phyloP scores from a whole-genome alignment of 2,888 invertebrate species.

The Drosophila maculinotata region DNA sequence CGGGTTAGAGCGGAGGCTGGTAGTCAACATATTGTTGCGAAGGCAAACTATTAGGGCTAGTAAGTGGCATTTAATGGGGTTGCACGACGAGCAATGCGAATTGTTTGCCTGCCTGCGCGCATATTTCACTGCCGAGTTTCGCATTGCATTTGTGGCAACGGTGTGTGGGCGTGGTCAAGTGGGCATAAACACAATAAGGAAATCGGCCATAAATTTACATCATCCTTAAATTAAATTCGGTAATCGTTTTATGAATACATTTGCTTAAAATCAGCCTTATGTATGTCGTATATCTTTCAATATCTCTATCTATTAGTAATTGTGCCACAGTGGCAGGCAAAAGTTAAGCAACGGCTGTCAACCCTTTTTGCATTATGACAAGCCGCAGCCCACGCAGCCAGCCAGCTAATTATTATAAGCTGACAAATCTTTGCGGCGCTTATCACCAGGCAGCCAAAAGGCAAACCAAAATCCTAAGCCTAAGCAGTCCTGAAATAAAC shows the following conservation, averaged over 20 bases:
- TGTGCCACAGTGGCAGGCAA: constrained; percentile 1
- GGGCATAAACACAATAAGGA: not conserved
- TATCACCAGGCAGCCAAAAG: constrained; percentile 47
- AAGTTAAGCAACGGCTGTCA: constrained; percentile 9
- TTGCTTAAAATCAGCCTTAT: too few relatives aligned
- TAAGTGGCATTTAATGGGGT: constrained; percentile 76
- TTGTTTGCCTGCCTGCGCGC: constrained; percentile 1
- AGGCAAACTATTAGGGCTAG: constrained; percentile 72
- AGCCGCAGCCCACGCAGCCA: constrained; percentile 18
- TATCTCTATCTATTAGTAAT: constrained; percentile 1
- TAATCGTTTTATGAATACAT: too few relatives aligned
- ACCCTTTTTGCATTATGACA: constrained; percentile 18
- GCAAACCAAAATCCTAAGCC: constrained; percentile 32
- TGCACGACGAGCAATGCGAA: constrained; percentile 25
- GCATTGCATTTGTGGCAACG: constrained; percentile 34
- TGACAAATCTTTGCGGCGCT: constrained; percentile 62
- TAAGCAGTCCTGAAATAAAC: constrained; percentile 34
- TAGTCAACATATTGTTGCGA: constrained; percentile 67
- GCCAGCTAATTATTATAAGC: constrained; percentile 74
- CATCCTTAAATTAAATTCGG: too few relatives aligned
- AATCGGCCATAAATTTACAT: too few relatives aligned
- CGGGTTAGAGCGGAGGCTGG: constrained; percentile 8
- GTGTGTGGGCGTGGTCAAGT: constrained; percentile 34
- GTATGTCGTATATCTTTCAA: not conserved
- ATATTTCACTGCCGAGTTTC: constrained; percentile 62